Base-by-base conservation (phyloP, 2,113 vertebrate genomes). In the Rhabdomys dilectus region DNA sequence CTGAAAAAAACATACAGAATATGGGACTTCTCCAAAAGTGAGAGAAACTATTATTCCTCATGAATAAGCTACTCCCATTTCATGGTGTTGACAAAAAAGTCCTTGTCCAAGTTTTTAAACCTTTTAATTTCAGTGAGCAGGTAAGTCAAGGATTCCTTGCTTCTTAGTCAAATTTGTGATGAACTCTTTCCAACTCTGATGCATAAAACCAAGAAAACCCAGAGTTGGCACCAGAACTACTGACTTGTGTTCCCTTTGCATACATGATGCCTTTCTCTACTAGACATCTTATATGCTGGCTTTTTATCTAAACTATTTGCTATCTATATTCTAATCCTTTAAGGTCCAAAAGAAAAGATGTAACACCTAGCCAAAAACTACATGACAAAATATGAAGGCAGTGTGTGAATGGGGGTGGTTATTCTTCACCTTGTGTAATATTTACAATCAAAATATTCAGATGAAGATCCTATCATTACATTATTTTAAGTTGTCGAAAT, bases 91-190 rank as follows among this genome's bases (percentile, higher is more conserved):
- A 62, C 22, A 62, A 66, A 15, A 1, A 80, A 17, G 7, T 75
- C 24, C 12, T 26, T 58, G 1, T 3, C 66, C 5, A 51, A 7
- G 12, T 15, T 36, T 75, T 60, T 58, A 42, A 68, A 56, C 4
- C 42, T 82, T 91, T 42, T 68, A 36, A 76, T 76, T 97, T 93
- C 82, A 82, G 2, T 12, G 42, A 86, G 4, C 42, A 82, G 48
- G 19, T 89, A 82, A 93, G 17, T 85, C 31, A 24, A 17, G 64
- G 64, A 91, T 12, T 62, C 62, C 13, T 42, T 70, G 19, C 21
- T 86, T 93, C 68, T 80, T 93, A 66, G 58, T 64, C 21, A 60
- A 89, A 86, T 72, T 70, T 58, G 22, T 93, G 70, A 91, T 72
- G 82, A 70, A 75, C 13, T 89, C n/a, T 89, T 73, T 48, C 72